Base-by-base conservation (phyloP, 1,140 invertebrate genomes). In the Zaprionus capensis region DNA sequence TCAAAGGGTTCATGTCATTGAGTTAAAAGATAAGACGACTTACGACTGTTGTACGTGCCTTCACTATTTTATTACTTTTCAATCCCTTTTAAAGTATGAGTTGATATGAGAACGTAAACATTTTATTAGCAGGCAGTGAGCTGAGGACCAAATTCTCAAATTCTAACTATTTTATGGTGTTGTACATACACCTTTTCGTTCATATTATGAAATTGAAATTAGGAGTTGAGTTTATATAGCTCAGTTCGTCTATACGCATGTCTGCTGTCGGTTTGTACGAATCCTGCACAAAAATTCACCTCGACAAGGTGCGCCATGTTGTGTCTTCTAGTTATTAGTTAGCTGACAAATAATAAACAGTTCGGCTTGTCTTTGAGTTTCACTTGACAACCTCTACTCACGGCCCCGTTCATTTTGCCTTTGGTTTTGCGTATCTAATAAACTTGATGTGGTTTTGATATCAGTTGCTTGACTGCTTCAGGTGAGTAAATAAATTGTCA, bases 111-210 rank as follows among this genome's bases (percentile, higher is more conserved):
- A 67, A 79, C 70, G 90, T 88, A 77, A 88, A 81, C 76, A 90
- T 88, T 88, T 88, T 88, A 88, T 81, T 90, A 90, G 81, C 80
- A 90, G 85, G 66, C 70, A 81, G 71, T 78, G 88, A 81, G 88
- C 88, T 88, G 81, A 78, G 38, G 15, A 11, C 31, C 31, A 34
- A 34, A 11, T 7, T 41, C 38, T n/a, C 15, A n/a, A 41, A 41
- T n/a, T n/a, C 15, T 15, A 2, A 41, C 38, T 41, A n/a, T 41
- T 41, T 41, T n/a, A 41, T 41, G 1, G 38, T 5, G 5, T 15
- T 38, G 36, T 4, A 15, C 36, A 14, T 38, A 38, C 36, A 14
- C 12, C 14, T 12, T 38, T 38, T 38, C 15, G 15, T 41, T 41
- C 4, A 41, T 41, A 41, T 41, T 5, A 41, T 14, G 7, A 28